Percentiles rank a stretch among this genome's conserved stretches.
phyloP scores from a whole-genome alignment of 2,888 invertebrate genomes.

The Drosophila paracracens region DNA sequence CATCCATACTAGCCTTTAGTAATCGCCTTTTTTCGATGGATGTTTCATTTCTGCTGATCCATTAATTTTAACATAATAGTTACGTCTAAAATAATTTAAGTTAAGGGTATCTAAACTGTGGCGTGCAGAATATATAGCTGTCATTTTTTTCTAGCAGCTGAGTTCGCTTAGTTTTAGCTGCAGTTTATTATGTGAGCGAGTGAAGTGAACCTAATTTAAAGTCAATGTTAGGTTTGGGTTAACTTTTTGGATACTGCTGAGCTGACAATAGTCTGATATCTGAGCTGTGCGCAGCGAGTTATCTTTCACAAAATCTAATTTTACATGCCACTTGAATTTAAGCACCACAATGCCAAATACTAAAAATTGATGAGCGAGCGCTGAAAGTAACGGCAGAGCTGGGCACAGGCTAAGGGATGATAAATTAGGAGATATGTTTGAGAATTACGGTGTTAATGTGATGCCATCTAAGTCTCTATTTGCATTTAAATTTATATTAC shows the following conservation, averaged over 20 bases:
- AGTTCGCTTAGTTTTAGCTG: conserved; percentile 43
- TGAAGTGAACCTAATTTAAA: conserved; percentile 73
- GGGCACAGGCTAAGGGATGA: neutral
- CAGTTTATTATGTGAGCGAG: conserved; percentile 68
- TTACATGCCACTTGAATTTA: conserved; percentile 17
- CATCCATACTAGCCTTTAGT: neutral
- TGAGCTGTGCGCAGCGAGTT: conserved; percentile 10
- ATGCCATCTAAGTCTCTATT: neutral
- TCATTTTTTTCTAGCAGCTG: conserved; percentile 13
- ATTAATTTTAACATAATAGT: neutral
- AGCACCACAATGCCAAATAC: conserved; percentile 4
- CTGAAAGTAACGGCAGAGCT: conserved; percentile 11
- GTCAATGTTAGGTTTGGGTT: conserved; percentile 61
- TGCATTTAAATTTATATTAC: neutral
- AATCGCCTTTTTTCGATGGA: neutral
- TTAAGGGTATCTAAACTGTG: neutral
- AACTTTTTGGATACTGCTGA: conserved; percentile 22
- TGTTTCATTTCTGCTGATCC: neutral
- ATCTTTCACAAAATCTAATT: conserved; percentile 5
- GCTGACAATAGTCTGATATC: conserved; percentile 8
- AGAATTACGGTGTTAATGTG: neutral
- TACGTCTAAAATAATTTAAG: neutral
- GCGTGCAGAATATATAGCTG: neutral
- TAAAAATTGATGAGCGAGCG: conserved; percentile 19
- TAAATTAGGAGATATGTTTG: neutral